Base-by-base conservation (phyloP, 2,888 invertebrate species). In the Hirtodrosophila histrioides region DNA sequence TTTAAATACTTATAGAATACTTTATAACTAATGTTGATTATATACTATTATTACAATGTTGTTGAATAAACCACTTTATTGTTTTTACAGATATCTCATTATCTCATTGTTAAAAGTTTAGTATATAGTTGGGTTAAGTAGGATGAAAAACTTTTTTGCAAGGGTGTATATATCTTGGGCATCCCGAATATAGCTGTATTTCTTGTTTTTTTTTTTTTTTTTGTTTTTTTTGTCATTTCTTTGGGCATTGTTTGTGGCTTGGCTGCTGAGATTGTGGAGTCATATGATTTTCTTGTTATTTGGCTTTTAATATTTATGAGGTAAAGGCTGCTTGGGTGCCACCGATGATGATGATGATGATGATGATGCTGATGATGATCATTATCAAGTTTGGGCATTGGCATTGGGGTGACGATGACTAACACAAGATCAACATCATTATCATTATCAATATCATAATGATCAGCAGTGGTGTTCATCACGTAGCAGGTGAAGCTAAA, bases 231-330 rank as follows among this genome's bases (percentile, higher is more conserved):
- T 37, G 41, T 57, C 37, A 41, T 45, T 54, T 53, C 46, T 31
- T 23, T 39, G 44, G 23, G 33, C 75, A 56, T 64, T 63, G 70
- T 56, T 51, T 31, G 53, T 23, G 24, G 35, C 49, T 17, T 17
- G 17, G 17, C 17, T 17, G 17, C 17, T 35, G 41, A 51, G 58
- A 46, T 39, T 43, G 53, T 43, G 68, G 74, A 73, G 61, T 61
- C 62, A 68, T 62, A 57, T 62, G 56, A 12, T 58, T 65, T 64
- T 65, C 51, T 75, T 53, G 55, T 65, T 65, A 64, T 75, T 75
- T 57, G 70, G 50, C 71, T 65, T 60, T 70, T 48, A 57, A 66
- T 73, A 66, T 73, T 73, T 73, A 73, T 75, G 76, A 75, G 65
- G 57, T 57, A 60, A 56, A 45, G 61, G 44, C 53, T 62, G 39